Evolutionary conservation across 2,797 vertebrate species (phyloP).

Genomic region (Hemibagrus guttatus): DNA sequence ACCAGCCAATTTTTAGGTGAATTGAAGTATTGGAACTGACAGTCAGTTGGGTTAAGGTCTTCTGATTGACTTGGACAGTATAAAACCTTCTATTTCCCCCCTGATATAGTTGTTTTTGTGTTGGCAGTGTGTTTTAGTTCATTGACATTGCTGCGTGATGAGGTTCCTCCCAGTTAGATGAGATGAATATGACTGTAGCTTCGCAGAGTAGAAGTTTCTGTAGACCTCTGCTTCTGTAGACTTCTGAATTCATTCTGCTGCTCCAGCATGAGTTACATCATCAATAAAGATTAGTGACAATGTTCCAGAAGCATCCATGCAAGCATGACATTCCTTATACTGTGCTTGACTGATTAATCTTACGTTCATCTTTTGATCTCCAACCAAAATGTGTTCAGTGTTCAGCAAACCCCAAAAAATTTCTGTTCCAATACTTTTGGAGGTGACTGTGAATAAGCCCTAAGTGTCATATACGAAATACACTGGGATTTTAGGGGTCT

Average conservation of each 20-base stretch:
- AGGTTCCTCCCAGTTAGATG: background rate
- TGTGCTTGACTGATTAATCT: background rate
- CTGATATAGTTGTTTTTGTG: background rate
- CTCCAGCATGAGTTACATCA: background rate
- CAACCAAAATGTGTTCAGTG: background rate
- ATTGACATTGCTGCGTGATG: no score
- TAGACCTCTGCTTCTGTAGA: conserved; percentile 1
- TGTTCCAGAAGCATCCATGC: background rate
- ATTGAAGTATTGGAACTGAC: background rate
- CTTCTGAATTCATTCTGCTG: background rate
- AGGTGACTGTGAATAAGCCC: background rate
- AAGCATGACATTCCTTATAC: background rate
- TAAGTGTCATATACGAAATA: background rate
- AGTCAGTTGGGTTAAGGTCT: background rate
- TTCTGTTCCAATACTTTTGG: background rate
- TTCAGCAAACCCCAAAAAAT: background rate
- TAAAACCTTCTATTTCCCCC: background rate
- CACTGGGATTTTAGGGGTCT: background rate
- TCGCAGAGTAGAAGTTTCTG: background rate
- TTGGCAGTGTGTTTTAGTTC: background rate
- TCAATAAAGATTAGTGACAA: background rate
- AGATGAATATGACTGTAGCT: background rate
- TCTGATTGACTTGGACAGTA: background rate
- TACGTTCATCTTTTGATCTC: background rate
- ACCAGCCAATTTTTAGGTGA: background rate